Conservation (phyloP, 1,140 invertebrate species). For the Apocrypta bakeri region DNA sequence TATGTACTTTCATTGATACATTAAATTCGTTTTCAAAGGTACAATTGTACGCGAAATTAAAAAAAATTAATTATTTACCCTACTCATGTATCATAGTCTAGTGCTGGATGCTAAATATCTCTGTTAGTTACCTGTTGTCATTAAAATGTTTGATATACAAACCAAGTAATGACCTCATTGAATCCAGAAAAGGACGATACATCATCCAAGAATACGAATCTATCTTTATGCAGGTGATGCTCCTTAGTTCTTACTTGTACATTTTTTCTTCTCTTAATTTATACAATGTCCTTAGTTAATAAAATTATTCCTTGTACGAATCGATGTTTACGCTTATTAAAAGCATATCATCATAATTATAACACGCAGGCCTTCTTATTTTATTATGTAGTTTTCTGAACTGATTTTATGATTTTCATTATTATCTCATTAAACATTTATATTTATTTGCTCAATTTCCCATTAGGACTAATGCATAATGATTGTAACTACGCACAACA, state of each 20-base stretch:
- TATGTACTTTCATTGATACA: too few species aligned
- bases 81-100: too few species aligned
- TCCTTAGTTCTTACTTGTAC: neutral
- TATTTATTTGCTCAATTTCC: neutral
- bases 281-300: conserved; percentile 20
- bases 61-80: too few species aligned
- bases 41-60: too few species aligned
- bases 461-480: neutral
- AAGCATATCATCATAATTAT: neutral
- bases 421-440: conserved; percentile 18
- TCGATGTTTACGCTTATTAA: neutral
- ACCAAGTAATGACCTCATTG: too few species aligned
- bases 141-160: too few species aligned
- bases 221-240: neutral
- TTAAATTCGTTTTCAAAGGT: too few species aligned
- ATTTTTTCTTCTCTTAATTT: neutral
- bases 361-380: conserved; percentile 1
- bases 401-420: conserved; percentile 29
- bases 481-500: neutral
- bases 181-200: too few species aligned
- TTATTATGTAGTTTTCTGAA: neutral
- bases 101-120: too few species aligned
- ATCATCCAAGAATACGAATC: conserved; percentile 1
- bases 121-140: too few species aligned
- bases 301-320: conserved; percentile 5